phyloP scores from a whole-genome alignment of 2,797 vertebrate species.

The Epinephelus malabaricus region DNA sequence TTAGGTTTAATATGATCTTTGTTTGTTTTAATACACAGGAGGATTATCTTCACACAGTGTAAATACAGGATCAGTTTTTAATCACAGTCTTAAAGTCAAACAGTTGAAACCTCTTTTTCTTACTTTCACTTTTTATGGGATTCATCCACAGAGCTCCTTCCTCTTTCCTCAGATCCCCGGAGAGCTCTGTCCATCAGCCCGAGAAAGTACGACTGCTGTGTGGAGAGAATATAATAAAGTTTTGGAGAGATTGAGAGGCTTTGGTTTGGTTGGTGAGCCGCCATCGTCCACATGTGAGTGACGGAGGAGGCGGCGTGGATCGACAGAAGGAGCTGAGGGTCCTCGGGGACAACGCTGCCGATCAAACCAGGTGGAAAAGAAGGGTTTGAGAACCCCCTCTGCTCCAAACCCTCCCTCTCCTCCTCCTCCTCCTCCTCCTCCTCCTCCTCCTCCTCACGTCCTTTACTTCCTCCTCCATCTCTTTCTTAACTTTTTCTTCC shows the following conservation, averaged over 20 bases:
- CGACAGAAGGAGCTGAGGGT: constrained; percentile 32
- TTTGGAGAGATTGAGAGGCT: constrained; percentile 35
- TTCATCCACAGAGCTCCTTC: not conserved
- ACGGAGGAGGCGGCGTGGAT: constrained; percentile 37
- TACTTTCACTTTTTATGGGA: constrained; percentile 10
- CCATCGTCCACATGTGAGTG: constrained; percentile 51
- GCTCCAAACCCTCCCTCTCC: not conserved
- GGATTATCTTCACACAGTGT: not conserved
- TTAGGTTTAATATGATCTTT: not conserved
- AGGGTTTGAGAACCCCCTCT: constrained; percentile 33
- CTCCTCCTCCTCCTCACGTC: not conserved
- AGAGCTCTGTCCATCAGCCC: constrained; percentile 46
- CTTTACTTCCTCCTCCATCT: not conserved
- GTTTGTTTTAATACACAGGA: not conserved
- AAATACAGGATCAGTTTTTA: not conserved
- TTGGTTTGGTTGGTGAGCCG: constrained; percentile 26
- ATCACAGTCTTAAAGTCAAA: not conserved
- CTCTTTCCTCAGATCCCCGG: constrained; percentile 19
- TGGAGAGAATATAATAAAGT: constrained; percentile 42
- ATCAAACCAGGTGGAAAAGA: constrained; percentile 52
- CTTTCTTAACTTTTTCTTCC: not conserved
- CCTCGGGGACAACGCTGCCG: constrained; percentile 41
- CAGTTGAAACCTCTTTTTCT: not conserved
- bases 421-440: not conserved
- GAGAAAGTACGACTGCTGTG: not conserved